A percentile compares a stretch with the other conserved stretches of the same genome.
phyloP scores from a whole-genome alignment of 2,113 vertebrate genomes.

The Tachycineta bicolor region DNA sequence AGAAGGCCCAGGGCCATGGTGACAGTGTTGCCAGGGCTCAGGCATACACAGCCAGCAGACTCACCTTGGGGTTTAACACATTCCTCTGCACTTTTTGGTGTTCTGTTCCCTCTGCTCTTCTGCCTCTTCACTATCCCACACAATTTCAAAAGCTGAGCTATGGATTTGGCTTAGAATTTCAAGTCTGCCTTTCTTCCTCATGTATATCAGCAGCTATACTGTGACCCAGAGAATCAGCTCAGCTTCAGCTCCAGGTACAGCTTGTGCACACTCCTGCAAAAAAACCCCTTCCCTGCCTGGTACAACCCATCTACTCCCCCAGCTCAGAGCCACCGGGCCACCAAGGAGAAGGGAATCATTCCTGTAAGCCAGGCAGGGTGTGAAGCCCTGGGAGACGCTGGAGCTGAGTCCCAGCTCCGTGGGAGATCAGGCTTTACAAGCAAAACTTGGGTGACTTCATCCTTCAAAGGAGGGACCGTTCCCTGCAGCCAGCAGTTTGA shows the following conservation, averaged over 20 bases:
- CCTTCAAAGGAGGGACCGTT: neutral
- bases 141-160: neutral
- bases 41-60: neutral
- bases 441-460: constrained; percentile 34
- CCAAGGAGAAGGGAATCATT: neutral
- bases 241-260: neutral
- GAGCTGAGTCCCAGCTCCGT: neutral
- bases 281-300: neutral
- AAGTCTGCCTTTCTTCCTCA: neutral
- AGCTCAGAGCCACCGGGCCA: neutral
- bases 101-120: neutral
- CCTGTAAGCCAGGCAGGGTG: neutral
- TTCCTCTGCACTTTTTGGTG: neutral
- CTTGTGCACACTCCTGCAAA: neutral
- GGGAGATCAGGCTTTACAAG: constrained; percentile 7
- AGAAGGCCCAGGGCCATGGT: neutral
- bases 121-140: neutral
- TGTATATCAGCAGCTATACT: accelerated
- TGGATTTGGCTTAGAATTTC: neutral
- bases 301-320: neutral
- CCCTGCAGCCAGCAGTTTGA: neutral
- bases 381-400: neutral
- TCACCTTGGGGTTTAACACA: accelerated
- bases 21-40: accelerated
- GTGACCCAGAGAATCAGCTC: neutral